Evolutionary conservation across 1,140 invertebrate species (phyloP), one percentile per base, ranked within the genome.

Genomic region (Macrosteles quadrilineatus): DNA sequence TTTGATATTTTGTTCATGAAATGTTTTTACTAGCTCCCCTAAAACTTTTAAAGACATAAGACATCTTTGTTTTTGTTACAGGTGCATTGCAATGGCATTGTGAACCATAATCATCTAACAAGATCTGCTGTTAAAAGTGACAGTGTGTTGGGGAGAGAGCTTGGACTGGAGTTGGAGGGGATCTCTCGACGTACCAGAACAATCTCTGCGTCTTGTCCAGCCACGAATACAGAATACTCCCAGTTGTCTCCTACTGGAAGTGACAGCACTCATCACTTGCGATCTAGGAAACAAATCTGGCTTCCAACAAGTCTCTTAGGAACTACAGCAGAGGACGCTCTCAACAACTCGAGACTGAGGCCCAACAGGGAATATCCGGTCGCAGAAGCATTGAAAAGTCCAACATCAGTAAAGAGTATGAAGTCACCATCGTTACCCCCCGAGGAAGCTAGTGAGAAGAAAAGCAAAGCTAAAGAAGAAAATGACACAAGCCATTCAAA

Each of bases 201-300:
- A 50, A 27, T 68, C 2, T 53, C 55, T 47, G 50, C 70, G 43
- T 64, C 67, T 40, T 69, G 53, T 59, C 67, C 67, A 1, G 67
- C 45, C 11, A 57, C 67, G 14, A 69, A 31, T 1, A 57, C 30
- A 3, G 71, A 72, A 21, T 68, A 25, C 9, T 66, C 72, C 12
- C 73, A 72, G 23, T 40, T 76, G 65, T 76, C 76, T 17, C 75
- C 75, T 4, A 71, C 75, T 1, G 69, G 69, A 27, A 73, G 75
- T 59, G 73, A 73, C 53, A 64, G 43, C 19, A 72, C 71, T 1
- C 77, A 78, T 71, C 75, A 75, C 63, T 29, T 73, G 27, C 47
- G 64, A 1, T 47, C 43, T 11, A 68, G 55, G n/a, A 71, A 69
- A 64, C 68, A 69, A 21, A 36, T 69, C 30, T 64, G 55, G n/a